Evolutionary conservation across 2,888 invertebrate species (phyloP), one percentile per base, ranked within the genome.

Genomic region (Helobdella robusta): DNA sequence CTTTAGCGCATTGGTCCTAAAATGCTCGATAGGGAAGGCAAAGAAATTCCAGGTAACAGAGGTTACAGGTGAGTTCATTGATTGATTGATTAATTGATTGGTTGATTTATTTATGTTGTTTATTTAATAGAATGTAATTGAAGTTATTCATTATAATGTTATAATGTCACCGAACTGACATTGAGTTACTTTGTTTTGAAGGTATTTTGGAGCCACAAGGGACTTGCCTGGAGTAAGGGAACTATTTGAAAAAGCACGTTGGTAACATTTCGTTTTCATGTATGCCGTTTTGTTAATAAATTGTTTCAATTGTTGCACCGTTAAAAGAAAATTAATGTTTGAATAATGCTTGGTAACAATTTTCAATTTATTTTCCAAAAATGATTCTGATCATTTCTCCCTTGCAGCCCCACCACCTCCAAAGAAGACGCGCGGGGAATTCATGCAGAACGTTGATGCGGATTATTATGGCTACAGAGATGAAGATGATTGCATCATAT

Each of bases 401-500:
- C 28, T 25, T 69, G 8, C 65, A 77, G 77, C 93, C 11, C 91
- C 91, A 18, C 86, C 89, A 62, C 88, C 90, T 4, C 88, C 90
- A 18, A 84, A 92, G 30, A 91, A 92, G 80, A 92, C 93, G 0
- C 85, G 97, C 63, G 92, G 90, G 0, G 97, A 99, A 78, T 83
- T 99, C 61, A 95, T 97, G 94, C 88, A 91, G 73, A 89, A 95
- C 76, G 91, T 99, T 46, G 97, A 98, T 81, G 95, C 97, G 0
- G 93, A 94, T 80, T 98, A 98, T 82, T 99, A 98, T 81, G 98
- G 98, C 0, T 97, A 94, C 80, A 83, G 94, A 74, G 98, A 98
- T 80, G 98, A 98, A 74, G 98, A 99, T 75, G 98, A 99, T 79
- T 97, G 97, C 0, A 85, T 95, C 62, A 82, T 98, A 54, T 82